Base-by-base conservation (phyloP, 2,797 vertebrate genomes). In the Clamator glandarius region DNA sequence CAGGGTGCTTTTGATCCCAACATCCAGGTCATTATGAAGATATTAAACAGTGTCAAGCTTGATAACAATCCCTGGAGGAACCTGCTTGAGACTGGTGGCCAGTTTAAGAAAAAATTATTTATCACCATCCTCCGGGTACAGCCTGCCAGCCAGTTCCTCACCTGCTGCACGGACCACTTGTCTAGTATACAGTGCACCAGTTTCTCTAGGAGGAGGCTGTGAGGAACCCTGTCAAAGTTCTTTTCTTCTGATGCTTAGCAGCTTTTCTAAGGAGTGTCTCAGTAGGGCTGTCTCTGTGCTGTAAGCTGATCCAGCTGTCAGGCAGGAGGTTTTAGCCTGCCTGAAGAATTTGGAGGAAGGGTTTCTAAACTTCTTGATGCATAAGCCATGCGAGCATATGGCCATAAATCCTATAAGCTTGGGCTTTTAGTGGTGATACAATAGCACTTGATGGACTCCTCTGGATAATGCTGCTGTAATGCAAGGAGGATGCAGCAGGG, bases 321-420 rank as follows among this genome's bases (percentile, higher is more conserved):
- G 84, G 77, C 67, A 50, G 75, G 63, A 95, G 89, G 75, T 63
- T 93, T 94, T 44, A 91, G 28, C 61, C 42, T 5, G 15, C 54
- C 69, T 12, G 66, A 90, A 90, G 90, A 91, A 86, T 95, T 87
- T 51, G 55, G 62, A 86, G 74, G 87, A 93, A 78, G 76, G 51
- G 15, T 93, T 91, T 68, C 81, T 76, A 58, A 88, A 66, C 77
- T 36, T 35, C 73, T 86, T 12, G 6, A 29, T 1, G 52, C 66
- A 7, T 73, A 73, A 96, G 12, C 83, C 80, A 1, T 33, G 55
- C 0, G 14, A 92, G 87, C 93, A 88, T 66, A 51, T 88, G 91
- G 90, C 62, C 90, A 28, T 36, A 84, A 94, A 96, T 96, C 91
- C 83, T 81, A 0, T 78, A 73, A 96, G 58, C 85, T 42, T 0